Base-by-base conservation (phyloP, 1,140 invertebrate genomes). In the Saccostrea cuccullata region DNA sequence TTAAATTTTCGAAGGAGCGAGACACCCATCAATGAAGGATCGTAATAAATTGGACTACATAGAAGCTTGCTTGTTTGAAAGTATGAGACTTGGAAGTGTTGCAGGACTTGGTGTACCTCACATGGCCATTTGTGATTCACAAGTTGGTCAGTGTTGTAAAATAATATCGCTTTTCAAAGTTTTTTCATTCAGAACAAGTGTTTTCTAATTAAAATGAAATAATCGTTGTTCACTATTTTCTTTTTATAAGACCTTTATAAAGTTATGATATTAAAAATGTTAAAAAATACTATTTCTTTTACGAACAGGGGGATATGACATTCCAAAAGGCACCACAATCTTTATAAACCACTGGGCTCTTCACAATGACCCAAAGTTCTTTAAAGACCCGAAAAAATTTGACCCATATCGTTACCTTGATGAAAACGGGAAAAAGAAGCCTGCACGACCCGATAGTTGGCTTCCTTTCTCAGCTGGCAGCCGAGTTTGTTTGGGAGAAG, bases 321-420 rank as follows among this genome's bases (percentile, higher is more conserved):
- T 98, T 77, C 96, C 96, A 0, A 95, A 96, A 96, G 97, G 97
- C 87, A 97, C 97, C n/a, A 97, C 98, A 96, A 96, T 98, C 0
- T 96, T 98, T 12, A 96, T 96, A 20, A 98, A 98, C 93, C 97
- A 97, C 91, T 96, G 97, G 88, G 96, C 96, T 85, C 96, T 97
- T 82, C 95, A 98, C 40, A 97, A 97, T 96, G 96, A 97, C 91
- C 95, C 96, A 2, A 94, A 96, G 2, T 96, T 96, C 83, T 97
- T 97, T 93, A 96, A 95, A 0, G 96, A 98, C 64, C 97, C 97
- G 0, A 96, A 97, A 86, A 93, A 95, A 30, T 98, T 98, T 94
- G 96, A 96, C 87, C 98, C 98, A 0, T 97, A 98, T 58, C 87
- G 94, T 73, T 95, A 95, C 87, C 77, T 95, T 1, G 87, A 92